phyloP scores from a whole-genome alignment of 2,113 vertebrate genomes.

The Sisor rabdophorus region DNA sequence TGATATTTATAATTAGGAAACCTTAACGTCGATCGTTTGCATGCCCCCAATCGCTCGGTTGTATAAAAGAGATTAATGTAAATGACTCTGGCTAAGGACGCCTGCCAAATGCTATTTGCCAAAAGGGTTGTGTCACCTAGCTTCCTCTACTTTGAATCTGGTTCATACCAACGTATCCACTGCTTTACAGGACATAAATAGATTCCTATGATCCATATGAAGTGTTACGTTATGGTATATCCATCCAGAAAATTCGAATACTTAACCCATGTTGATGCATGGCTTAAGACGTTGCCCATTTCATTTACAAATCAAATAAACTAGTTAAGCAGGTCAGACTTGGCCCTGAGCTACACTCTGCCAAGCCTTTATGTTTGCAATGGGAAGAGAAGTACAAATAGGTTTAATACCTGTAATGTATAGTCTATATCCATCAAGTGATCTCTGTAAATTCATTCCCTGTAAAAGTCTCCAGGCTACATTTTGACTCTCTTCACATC shows the following conservation, averaged over 20 bases:
- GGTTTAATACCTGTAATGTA: neutral
- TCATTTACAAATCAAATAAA: conserved; percentile 21
- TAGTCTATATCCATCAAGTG: neutral
- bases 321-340: conserved; percentile 13
- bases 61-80: no score
- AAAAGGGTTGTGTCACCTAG: neutral
- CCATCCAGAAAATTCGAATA: conserved; percentile 3
- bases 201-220: neutral
- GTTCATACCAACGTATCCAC: neutral
- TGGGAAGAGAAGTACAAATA: conserved; percentile 11
- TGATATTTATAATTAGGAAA: neutral
- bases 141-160: neutral
- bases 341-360: conserved; percentile 9
- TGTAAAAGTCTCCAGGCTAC: conserved; percentile 5
- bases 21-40: neutral
- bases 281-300: conserved; percentile 15
- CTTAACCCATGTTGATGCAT: conserved; percentile 3
- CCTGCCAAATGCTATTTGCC: no score
- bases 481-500: conserved; percentile 14
- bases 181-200: neutral
- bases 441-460: conserved; percentile 2
- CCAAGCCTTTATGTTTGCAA: conserved; percentile 11
- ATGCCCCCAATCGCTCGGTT: no score
- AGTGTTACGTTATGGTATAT: neutral
- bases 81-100: no score